A percentile compares a stretch with the other conserved stretches of the same genome.
Conservation (phyloP, 2,888 invertebrate species). For the Mimumesa dahlbomi region DNA sequence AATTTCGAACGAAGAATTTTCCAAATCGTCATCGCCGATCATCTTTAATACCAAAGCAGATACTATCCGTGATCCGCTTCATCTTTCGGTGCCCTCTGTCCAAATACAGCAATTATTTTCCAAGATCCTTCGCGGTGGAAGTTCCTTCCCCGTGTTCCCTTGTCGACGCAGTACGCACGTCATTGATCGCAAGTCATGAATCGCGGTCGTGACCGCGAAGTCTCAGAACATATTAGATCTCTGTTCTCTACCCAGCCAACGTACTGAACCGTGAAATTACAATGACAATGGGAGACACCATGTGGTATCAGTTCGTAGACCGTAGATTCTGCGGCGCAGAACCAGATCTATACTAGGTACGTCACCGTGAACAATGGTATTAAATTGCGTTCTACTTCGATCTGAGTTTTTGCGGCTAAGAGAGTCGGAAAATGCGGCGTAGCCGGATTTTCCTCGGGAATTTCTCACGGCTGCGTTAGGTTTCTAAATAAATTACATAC, state of each 20-base stretch:
- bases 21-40: too few species aligned
- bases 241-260: constrained; percentile 22
- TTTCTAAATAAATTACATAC: constrained; percentile 11
- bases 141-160: neutral
- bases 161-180: constrained; percentile 22
- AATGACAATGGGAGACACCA: constrained; percentile 48
- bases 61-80: too few species aligned
- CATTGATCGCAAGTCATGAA: constrained; percentile 46
- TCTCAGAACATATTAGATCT: constrained; percentile 17
- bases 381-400: constrained; percentile 13
- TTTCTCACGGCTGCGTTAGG: neutral
- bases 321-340: constrained; percentile 24
- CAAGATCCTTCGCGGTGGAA: neutral
- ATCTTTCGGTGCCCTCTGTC: too few species aligned
- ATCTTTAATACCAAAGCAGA: too few species aligned
- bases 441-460: neutral
- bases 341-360: constrained; percentile 14
- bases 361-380: constrained; percentile 16
- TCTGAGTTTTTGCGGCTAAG: neutral
- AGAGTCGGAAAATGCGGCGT: constrained; percentile 8
- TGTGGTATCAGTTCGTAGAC: constrained; percentile 28
- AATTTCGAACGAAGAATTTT: too few species aligned
- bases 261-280: constrained; percentile 58
- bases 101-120: too few species aligned
- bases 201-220: constrained; percentile 28